Conservation (phyloP, 2,113 vertebrate genomes). For the Mustelus asterias region DNA sequence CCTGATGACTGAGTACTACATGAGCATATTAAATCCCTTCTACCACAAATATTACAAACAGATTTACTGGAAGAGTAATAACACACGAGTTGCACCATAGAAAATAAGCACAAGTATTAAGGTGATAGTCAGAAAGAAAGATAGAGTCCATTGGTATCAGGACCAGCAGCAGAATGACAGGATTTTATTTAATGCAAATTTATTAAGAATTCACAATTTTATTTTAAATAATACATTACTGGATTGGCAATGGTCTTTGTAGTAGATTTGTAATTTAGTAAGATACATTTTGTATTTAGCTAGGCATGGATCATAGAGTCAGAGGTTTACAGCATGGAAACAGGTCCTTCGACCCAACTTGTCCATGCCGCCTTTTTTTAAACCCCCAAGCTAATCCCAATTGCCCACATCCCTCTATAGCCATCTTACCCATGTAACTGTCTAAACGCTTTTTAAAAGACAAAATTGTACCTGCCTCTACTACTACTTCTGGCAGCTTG, state of each 20-base stretch:
- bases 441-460: no score
- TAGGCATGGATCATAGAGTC: background rate
- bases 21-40: background rate
- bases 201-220: background rate
- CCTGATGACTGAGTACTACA: background rate
- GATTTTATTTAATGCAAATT: background rate
- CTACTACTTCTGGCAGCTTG: no score
- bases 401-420: no score
- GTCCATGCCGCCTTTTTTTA: no score
- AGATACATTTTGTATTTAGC: background rate
- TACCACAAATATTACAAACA: background rate
- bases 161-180: background rate
- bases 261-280: background rate
- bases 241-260: background rate
- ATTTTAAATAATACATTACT: background rate
- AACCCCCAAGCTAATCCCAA: no score
- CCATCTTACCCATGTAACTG: no score
- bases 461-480: no score
- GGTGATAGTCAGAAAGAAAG: background rate
- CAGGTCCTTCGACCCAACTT: no score
- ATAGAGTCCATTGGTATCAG: background rate
- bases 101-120: background rate
- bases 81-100: background rate
- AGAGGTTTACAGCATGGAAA: no score
- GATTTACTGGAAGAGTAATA: background rate